Percentiles rank a stretch among this genome's conserved stretches.
Conservation (phyloP, 2,888 invertebrate genomes). For the Digitonthophagus gazella region DNA sequence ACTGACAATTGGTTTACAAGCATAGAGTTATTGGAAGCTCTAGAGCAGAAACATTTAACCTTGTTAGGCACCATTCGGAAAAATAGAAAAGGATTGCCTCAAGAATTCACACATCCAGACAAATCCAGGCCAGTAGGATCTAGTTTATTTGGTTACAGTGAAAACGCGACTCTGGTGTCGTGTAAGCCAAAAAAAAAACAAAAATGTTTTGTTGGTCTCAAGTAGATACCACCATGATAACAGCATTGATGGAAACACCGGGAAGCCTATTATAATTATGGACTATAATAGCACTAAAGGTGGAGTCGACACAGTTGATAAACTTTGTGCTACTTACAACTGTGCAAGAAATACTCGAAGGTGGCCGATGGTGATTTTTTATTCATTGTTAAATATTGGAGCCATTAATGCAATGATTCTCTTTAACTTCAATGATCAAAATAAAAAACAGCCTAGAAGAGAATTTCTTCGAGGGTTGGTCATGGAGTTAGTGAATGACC, state of each 20-base stretch:
- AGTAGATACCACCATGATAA: constrained; percentile 16
- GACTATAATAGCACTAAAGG: constrained; percentile 21
- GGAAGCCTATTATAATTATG: constrained; percentile 19
- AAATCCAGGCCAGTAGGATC: too few relatives aligned
- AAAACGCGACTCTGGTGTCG: too few relatives aligned
- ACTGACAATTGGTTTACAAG: too few relatives aligned
- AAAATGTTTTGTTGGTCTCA: constrained; percentile 18
- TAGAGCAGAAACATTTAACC: constrained; percentile 14
- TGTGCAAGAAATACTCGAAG: constrained; percentile 22
- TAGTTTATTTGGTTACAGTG: too few relatives aligned
- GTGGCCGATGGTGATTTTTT: constrained; percentile 26
- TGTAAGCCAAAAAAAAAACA: constrained; percentile 15
- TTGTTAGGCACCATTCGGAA: constrained; percentile 20
- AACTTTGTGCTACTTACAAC: constrained; percentile 20
- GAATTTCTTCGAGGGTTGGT: too few relatives aligned
- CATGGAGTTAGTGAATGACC: constrained; percentile 9
- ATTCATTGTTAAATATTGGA: constrained; percentile 4
- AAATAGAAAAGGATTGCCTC: constrained; percentile 21
- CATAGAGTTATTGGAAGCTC: constrained; percentile 7
- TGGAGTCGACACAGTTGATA: constrained; percentile 18
- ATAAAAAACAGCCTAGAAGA: too few relatives aligned
- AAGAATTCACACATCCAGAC: too few relatives aligned
- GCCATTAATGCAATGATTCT: constrained; percentile 20
- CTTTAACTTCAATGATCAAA: constrained; percentile 2
- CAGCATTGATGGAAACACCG: constrained; percentile 20